phyloP scores from a whole-genome alignment of 2,113 vertebrate genomes.

The Anarhynchus alexandrinus region DNA sequence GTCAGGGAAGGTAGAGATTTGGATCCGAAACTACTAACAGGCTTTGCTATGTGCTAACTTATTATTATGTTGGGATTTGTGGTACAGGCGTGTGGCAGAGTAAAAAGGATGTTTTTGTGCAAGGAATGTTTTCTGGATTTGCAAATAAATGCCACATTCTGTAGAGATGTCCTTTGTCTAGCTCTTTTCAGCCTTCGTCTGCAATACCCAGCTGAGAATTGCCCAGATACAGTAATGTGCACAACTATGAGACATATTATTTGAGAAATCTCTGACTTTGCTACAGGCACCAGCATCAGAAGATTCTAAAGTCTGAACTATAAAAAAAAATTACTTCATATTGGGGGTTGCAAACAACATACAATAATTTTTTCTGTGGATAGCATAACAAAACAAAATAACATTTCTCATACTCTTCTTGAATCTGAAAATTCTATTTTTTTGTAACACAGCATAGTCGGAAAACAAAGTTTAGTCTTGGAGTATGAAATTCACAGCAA shows the following conservation, averaged over 20 bases:
- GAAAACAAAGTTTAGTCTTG: background rate
- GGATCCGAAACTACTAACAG: background rate
- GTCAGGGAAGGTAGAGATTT: conserved; percentile 12
- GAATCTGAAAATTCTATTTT: background rate
- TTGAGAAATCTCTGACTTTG: conserved; percentile 27
- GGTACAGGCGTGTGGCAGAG: background rate
- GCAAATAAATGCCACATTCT: background rate
- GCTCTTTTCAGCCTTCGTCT: background rate
- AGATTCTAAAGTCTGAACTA: background rate
- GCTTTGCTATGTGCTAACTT: background rate
- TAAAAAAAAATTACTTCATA: background rate
- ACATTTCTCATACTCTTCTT: background rate
- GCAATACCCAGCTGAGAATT: background rate
- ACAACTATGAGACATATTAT: background rate
- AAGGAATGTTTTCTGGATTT: conserved; percentile 6
- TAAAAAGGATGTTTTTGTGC: background rate
- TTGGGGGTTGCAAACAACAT: background rate
- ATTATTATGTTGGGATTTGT: conserved; percentile 11
- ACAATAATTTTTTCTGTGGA: background rate
- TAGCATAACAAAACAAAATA: background rate
- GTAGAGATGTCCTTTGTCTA: background rate
- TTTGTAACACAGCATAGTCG: background rate
- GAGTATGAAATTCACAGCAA: background rate
- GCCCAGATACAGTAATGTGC: background rate
- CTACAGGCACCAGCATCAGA: background rate